A percentile compares a stretch with the other conserved stretches of the same genome.
phyloP scores from a whole-genome alignment of 2,113 vertebrate genomes.

The Dolichallabes microphthalmus region DNA sequence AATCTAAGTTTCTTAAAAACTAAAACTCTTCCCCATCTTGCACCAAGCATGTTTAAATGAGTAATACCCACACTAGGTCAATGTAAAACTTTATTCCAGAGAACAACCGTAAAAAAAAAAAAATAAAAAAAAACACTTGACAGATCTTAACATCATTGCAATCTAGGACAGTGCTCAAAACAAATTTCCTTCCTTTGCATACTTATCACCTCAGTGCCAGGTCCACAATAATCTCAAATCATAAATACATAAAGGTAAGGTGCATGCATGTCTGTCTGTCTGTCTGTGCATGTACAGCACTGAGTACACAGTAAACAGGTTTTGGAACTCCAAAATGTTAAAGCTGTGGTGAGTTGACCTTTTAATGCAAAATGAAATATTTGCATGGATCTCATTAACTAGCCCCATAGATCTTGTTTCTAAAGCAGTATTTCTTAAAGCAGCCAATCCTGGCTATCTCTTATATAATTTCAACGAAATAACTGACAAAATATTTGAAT shows the following conservation, averaged over 20 bases:
- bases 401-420: conserved; percentile 14
- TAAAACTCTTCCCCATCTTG: background rate
- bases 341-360: conserved; percentile 20
- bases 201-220: conserved; percentile 48
- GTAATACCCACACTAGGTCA: conserved; percentile 47
- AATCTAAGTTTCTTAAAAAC: background rate
- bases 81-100: conserved; percentile 82
- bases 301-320: conserved; percentile 41
- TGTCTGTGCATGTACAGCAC: conserved; percentile 41
- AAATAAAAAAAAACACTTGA: no score
- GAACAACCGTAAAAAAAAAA: no score
- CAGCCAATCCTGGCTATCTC: background rate
- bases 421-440: conserved; percentile 35
- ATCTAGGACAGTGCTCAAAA: background rate
- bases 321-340: conserved; percentile 40
- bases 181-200: background rate
- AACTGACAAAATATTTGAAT: conserved; percentile 10
- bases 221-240: conserved; percentile 55
- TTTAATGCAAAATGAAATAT: conserved; percentile 27
- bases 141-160: background rate
- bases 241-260: conserved; percentile 35
- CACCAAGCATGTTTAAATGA: conserved; percentile 6
- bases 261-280: conserved; percentile 41
- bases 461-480: conserved; percentile 1
- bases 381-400: conserved; percentile 5